Evolutionary conservation across 2,888 invertebrate species (phyloP).

Genomic region (Xestia xanthographa): DNA sequence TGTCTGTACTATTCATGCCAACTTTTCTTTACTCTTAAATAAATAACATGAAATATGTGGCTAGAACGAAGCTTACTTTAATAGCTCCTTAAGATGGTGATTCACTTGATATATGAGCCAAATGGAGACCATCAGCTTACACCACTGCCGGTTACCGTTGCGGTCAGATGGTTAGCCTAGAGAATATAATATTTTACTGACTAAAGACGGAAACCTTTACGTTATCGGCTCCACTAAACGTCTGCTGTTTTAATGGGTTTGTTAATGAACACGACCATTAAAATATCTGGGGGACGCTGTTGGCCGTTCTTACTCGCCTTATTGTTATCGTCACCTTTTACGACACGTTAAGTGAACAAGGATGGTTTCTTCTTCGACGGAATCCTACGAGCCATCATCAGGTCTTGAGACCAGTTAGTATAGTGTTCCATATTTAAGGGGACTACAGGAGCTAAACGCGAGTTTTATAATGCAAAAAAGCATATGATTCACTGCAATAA

Average conservation of each 20-base stretch:
- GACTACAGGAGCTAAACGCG: too few species aligned
- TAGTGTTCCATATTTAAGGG: neutral
- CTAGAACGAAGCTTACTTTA: slow-evolving; percentile 13
- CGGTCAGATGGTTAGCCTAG: slow-evolving; percentile 33
- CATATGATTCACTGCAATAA: too few species aligned
- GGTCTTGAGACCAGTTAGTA: neutral
- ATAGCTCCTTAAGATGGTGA: slow-evolving; percentile 12
- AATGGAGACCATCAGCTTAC: slow-evolving; percentile 20
- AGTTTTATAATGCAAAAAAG: too few species aligned
- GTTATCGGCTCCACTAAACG: slow-evolving; percentile 38
- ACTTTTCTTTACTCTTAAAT: slow-evolving; percentile 1
- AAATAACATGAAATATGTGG: slow-evolving; percentile 16
- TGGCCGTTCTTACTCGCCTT: neutral
- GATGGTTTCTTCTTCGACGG: neutral
- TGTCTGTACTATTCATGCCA: slow-evolving; percentile 20
- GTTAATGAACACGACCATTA: slow-evolving; percentile 42
- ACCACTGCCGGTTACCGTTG: slow-evolving; percentile 28
- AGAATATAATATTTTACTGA: slow-evolving; percentile 25
- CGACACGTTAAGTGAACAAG: neutral
- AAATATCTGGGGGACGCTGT: slow-evolving; percentile 19
- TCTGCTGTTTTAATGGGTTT: slow-evolving; percentile 33
- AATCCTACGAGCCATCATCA: neutral
- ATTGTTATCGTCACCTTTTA: slow-evolving; percentile 18
- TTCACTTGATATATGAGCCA: slow-evolving; percentile 33
- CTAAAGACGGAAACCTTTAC: slow-evolving; percentile 21